Evolutionary conservation across 2,888 invertebrate species (phyloP).

Genomic region (Drosophila monieri): DNA sequence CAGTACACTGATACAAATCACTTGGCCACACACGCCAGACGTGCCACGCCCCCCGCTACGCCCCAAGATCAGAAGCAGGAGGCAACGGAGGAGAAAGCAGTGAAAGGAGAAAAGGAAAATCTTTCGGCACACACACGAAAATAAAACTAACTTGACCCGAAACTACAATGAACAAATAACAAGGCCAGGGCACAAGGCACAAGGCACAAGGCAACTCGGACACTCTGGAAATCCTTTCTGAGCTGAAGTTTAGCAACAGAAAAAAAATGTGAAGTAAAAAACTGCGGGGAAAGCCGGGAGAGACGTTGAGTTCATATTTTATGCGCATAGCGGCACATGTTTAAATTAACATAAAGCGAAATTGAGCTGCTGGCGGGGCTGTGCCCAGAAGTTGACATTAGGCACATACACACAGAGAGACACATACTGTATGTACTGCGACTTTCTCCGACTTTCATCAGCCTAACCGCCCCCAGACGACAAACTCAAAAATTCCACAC

Average conservation of each 20-base stretch:
- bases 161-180: constrained; percentile 70
- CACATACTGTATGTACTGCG: background rate
- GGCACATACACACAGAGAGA: constrained; percentile 47
- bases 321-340: constrained; percentile 80
- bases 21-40: constrained; percentile 64
- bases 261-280: constrained; percentile 21
- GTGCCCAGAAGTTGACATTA: constrained; percentile 69
- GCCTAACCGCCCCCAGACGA: constrained; percentile 37
- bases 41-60: constrained; percentile 10
- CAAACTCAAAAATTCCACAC: constrained; percentile 74
- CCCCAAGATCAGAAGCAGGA: background rate
- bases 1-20: constrained; percentile 46
- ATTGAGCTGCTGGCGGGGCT: constrained; percentile 71
- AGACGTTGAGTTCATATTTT: constrained; percentile 71
- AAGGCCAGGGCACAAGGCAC: constrained; percentile 17
- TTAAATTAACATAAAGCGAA: constrained; percentile 80
- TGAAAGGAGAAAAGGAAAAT: constrained; percentile 55
- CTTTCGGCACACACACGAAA: constrained; percentile 48
- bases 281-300: constrained; percentile 3
- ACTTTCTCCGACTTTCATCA: constrained; percentile 18
- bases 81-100: background rate
- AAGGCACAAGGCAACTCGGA: constrained; percentile 29
- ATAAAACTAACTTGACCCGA: constrained; percentile 70
- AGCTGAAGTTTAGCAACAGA: background rate
- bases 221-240: constrained; percentile 23